Base-by-base conservation (phyloP, 2,888 invertebrate genomes). In the Apamea monoglypha region DNA sequence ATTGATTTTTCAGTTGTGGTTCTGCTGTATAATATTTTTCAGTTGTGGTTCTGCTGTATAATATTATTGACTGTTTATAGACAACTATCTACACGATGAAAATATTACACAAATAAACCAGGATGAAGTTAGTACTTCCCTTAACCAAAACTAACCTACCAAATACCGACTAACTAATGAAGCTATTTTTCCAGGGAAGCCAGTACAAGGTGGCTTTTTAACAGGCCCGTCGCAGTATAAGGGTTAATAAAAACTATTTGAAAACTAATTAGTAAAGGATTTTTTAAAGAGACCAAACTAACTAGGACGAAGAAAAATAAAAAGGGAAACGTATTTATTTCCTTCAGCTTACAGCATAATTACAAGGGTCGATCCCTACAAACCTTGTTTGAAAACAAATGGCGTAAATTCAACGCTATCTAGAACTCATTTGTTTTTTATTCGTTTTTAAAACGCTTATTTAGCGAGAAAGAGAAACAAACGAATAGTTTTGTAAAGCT, bases 401-500 rank as follows among this genome's bases (percentile, higher is more conserved):
- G 66, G 8, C 36, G 16, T 47, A 18, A 56, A 73, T 47, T 14
- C 50, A 70, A n/a, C 29, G 64, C n/a, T 70, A 61, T 70, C 53
- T 74, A 44, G n/a, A 70, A 21, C 14, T 25, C 29, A 53, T 67
- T 77, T 50, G 32, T 14, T 69, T 59, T 79, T 59, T 14, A 14
- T 53, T 53, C 1, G 12, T 59, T 53, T 67, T 68, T 63, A 14
- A 74, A 74, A 56, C 64, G 59, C 44, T 69, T 44, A 36, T 72
- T 72, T 64, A 64, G 16, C 66, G n/a, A 74, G 10, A 63, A 56
- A 53, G 16, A 21, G 44, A 59, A 72, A 64, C 56, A 50, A 72
- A 73, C 21, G 36, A 68, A 63, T 53, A 53, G 59, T 72, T 75
- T 16, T 61, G 61, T 47, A 47, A 80, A 75, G 59, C 75, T 72